Percentiles rank a stretch among this genome's conserved stretches.
Evolutionary conservation across 1,140 invertebrate species (phyloP).

Genomic region (Dolichoris vasculosae): DNA sequence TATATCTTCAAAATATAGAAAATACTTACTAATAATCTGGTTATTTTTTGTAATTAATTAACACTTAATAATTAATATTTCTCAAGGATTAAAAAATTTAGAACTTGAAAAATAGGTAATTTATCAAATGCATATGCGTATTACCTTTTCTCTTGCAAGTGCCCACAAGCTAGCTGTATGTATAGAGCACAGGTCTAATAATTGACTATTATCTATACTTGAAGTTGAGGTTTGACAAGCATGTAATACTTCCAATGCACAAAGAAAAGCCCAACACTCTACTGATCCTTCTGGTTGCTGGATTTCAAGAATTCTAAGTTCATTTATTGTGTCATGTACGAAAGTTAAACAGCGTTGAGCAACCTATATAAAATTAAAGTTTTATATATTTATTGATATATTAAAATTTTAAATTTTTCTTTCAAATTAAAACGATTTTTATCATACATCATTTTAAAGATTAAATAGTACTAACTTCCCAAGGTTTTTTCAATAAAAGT

Average conservation of each 20-base stretch:
- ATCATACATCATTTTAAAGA: background rate
- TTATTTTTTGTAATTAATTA: too few species aligned
- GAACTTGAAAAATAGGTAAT: too few species aligned
- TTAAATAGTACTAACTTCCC: slow-evolving; percentile 79
- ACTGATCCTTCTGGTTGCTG: slow-evolving; percentile 86
- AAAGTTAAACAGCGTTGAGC: slow-evolving; percentile 89
- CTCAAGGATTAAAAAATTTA: slow-evolving; percentile 5
- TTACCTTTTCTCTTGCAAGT: slow-evolving; percentile 92
- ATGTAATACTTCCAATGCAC: slow-evolving; percentile 90
- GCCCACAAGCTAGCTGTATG: slow-evolving; percentile 94
- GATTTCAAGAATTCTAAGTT: slow-evolving; percentile 87
- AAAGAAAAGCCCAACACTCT: slow-evolving; percentile 94
- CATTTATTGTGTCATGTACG: slow-evolving; percentile 89
- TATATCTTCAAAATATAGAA: too few species aligned
- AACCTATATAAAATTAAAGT: slow-evolving; percentile 76
- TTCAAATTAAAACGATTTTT: background rate
- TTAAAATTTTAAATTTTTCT: background rate
- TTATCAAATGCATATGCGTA: background rate
- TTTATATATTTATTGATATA: background rate
- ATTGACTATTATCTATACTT: slow-evolving; percentile 80
- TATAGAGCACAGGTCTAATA: slow-evolving; percentile 83
- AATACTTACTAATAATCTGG: too few species aligned
- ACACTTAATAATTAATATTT: too few species aligned
- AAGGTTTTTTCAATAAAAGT: slow-evolving; percentile 84
- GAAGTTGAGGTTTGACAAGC: slow-evolving; percentile 81